Evolutionary conservation across 2,888 invertebrate species (phyloP).

Genomic region (Phalera bucephala): DNA sequence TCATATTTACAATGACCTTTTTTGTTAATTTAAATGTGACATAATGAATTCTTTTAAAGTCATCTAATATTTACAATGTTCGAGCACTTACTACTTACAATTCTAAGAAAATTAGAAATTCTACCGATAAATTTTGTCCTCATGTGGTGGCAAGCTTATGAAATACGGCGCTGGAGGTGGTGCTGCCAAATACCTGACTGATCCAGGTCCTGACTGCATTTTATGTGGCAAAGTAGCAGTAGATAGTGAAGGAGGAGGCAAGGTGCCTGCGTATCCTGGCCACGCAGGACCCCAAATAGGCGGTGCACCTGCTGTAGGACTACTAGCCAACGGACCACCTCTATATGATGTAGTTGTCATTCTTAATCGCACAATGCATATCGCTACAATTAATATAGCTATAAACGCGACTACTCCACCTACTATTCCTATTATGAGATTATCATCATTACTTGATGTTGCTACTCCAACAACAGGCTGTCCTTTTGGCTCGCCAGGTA

Average conservation of each 20-base stretch:
- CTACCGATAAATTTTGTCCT: slow-evolving; percentile 86
- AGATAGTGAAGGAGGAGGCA: slow-evolving; percentile 83
- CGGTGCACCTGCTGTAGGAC: slow-evolving; percentile 83
- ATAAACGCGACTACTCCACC: slow-evolving; percentile 96
- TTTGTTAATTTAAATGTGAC: slow-evolving; percentile 28
- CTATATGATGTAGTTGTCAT: slow-evolving; percentile 87
- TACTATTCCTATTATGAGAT: slow-evolving; percentile 96
- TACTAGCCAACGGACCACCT: slow-evolving; percentile 86
- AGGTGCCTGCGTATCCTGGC: slow-evolving; percentile 83
- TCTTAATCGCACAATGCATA: slow-evolving; percentile 91
- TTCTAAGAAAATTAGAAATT: slow-evolving; percentile 10
- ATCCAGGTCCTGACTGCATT: slow-evolving; percentile 78
- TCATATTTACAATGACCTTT: slow-evolving; percentile 54
- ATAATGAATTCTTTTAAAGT: slow-evolving; percentile 37
- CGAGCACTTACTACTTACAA: slow-evolving; percentile 6
- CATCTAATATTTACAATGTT: slow-evolving; percentile 47
- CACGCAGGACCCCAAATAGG: slow-evolving; percentile 82
- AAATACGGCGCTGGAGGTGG: slow-evolving; percentile 85
- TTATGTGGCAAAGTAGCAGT: slow-evolving; percentile 87
- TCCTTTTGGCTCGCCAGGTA: slow-evolving; percentile 83
- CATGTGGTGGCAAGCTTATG: slow-evolving; percentile 84
- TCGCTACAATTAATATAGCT: slow-evolving; percentile 93
- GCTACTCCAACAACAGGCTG: slow-evolving; percentile 81
- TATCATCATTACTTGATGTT: slow-evolving; percentile 92
- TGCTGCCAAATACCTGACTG: slow-evolving; percentile 81